Conservation (phyloP, 1,140 invertebrate genomes). For the Drosophila tropicalis region DNA sequence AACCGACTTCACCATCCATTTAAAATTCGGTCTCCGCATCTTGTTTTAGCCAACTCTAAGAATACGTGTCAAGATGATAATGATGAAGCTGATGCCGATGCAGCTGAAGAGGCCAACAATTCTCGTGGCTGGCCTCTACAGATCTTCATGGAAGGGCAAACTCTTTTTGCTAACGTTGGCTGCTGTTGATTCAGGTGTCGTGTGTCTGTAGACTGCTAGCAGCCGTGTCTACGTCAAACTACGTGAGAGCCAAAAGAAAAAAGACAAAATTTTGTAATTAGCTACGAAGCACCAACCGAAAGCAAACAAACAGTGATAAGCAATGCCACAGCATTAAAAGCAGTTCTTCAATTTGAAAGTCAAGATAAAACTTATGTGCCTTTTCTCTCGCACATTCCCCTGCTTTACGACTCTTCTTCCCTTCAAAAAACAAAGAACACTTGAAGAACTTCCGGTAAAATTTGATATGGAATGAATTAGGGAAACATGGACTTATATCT, state of each 20-base stretch:
- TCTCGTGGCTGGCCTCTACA: background rate
- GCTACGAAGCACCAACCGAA: conserved; percentile 13
- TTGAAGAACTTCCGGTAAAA: conserved; percentile 27
- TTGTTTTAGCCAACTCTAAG: conserved; percentile 18
- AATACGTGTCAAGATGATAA: conserved; percentile 56
- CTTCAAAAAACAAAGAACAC: background rate
- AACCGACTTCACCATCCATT: conserved; percentile 72
- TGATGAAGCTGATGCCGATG: background rate
- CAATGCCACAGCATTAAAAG: conserved; percentile 12
- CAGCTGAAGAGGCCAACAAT: conserved; percentile 2
- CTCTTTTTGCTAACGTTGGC: conserved; percentile 1
- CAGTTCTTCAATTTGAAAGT: conserved; percentile 22
- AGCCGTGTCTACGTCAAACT: background rate
- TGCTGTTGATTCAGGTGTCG: conserved; percentile 42
- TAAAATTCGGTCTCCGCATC: conserved; percentile 79
- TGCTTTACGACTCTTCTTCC: background rate
- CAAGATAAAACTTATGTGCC: conserved; percentile 36
- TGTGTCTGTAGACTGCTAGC: background rate
- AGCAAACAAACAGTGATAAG: conserved; percentile 47
- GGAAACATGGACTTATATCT: background rate
- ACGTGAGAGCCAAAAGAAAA: background rate
- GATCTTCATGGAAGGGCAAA: conserved; percentile 13
- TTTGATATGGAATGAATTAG: conserved; percentile 2
- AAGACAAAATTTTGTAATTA: conserved; percentile 5
- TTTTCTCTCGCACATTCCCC: background rate